phyloP scores from a whole-genome alignment of 2,797 vertebrate species.

The Pantherophis alleghaniensis region DNA sequence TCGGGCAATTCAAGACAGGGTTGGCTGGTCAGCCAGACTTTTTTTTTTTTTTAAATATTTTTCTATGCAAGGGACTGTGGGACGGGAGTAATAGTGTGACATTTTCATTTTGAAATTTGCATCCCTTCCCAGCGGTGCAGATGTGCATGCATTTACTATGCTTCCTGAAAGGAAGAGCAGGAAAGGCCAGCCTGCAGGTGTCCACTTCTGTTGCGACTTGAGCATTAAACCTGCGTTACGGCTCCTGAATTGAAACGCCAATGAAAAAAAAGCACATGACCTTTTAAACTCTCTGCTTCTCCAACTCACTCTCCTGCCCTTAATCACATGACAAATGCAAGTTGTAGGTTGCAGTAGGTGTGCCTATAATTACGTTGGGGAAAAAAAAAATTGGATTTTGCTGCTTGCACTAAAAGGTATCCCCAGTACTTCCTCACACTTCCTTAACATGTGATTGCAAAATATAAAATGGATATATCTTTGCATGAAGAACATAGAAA shows the following conservation, averaged over 20 bases:
- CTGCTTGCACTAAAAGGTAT: not conserved
- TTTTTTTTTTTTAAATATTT: not conserved
- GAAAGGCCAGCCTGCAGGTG: not conserved
- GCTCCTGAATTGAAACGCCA: not conserved
- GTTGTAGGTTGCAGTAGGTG: not conserved
- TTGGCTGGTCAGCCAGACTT: not conserved
- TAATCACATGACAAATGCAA: not conserved
- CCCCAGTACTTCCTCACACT: not conserved
- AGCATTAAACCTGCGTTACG: not conserved
- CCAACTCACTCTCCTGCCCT: not conserved
- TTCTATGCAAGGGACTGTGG: not conserved
- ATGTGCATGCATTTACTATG: not conserved
- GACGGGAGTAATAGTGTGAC: accelerated
- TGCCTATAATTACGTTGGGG: not conserved
- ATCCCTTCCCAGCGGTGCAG: not conserved
- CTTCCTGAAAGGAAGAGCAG: not conserved
- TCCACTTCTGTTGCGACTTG: not conserved
- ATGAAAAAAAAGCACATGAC: not conserved
- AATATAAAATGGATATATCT: not conserved
- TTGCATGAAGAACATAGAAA: not conserved
- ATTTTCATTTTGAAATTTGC: not conserved
- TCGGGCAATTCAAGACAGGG: not conserved
- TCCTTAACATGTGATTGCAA: not conserved
- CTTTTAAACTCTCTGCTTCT: not conserved
- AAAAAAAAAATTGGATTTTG: not conserved